Conservation (phyloP, 1,140 invertebrate species). For the Prorops nasuta region DNA sequence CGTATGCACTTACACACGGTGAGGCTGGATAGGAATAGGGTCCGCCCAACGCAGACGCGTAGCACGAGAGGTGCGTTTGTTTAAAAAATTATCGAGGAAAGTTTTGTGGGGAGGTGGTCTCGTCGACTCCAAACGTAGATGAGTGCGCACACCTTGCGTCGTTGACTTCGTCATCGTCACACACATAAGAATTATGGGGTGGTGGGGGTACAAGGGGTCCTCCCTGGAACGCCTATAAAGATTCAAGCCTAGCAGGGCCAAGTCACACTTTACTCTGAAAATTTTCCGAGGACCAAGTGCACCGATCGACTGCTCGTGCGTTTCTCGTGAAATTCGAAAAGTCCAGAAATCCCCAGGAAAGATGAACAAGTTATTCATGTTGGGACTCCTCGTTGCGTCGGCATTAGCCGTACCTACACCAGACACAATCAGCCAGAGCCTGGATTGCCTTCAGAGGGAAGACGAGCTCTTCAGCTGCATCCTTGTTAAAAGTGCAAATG, state of each 20-base stretch:
- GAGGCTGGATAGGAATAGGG: conserved; percentile 12
- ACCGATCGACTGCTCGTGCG: neutral
- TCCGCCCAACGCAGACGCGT: conserved; percentile 28
- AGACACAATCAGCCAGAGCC: conserved; percentile 18
- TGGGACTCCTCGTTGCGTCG: conserved; percentile 39
- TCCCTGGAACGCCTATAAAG: conserved; percentile 47
- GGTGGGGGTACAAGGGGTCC: conserved; percentile 30
- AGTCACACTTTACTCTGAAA: conserved; percentile 52
- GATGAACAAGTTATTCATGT: conserved; percentile 43
- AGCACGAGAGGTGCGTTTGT: conserved; percentile 38
- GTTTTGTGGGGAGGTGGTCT: conserved; percentile 32
- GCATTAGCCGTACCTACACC: conserved; percentile 38
- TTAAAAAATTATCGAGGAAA: conserved; percentile 57
- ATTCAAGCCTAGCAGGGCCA: conserved; percentile 48
- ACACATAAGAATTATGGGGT: conserved; percentile 10
- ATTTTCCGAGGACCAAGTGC: conserved; percentile 39
- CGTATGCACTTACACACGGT: neutral
- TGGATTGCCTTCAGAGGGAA: conserved; percentile 44
- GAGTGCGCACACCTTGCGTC: conserved; percentile 2
- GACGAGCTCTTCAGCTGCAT: conserved; percentile 60
- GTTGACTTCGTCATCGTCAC: conserved; percentile 9
- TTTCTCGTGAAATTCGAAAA: conserved; percentile 5
- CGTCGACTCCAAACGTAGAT: neutral
- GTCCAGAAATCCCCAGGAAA: conserved; percentile 17
- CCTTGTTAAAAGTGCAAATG: conserved; percentile 60